Evolutionary conservation across 2,888 invertebrate species (phyloP).

Genomic region (Disparrhopalites patrizii): DNA sequence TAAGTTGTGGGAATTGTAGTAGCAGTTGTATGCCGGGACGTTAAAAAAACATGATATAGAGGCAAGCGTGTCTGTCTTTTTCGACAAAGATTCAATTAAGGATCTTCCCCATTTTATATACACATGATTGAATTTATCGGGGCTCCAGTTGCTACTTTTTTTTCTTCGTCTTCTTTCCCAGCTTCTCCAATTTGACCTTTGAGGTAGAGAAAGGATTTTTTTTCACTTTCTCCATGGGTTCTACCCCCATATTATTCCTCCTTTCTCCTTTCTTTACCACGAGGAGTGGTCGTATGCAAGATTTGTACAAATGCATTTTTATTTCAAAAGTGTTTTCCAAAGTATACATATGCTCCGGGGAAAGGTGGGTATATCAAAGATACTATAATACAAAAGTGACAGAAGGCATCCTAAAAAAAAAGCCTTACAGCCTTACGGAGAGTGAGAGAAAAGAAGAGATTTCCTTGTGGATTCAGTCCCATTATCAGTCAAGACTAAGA

Average conservation of each 20-base stretch:
- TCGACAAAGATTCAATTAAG: neutral
- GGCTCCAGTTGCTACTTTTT: slow-evolving; percentile 29
- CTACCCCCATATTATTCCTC: no score
- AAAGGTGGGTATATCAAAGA: no score
- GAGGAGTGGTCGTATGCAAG: neutral
- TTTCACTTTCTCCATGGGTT: neutral
- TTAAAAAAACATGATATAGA: neutral
- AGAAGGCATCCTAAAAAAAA: no score
- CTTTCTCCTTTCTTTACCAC: neutral
- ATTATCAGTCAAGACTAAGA: no score
- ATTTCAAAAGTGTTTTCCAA: neutral
- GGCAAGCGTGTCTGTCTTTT: neutral
- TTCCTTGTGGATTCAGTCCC: no score
- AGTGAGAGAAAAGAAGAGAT: no score
- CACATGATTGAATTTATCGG: slow-evolving; percentile 30
- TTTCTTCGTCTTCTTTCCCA: no score
- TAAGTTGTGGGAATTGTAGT: neutral
- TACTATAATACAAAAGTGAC: no score
- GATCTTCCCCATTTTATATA: neutral
- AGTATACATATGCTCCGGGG: neutral
- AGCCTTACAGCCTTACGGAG: no score
- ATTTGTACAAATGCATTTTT: neutral
- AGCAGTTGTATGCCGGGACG: neutral
- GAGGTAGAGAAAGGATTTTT: neutral
- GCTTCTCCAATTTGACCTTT: slow-evolving; percentile 18